Conservation (phyloP, 2,888 invertebrate species). For the Diloba caeruleocephala region DNA sequence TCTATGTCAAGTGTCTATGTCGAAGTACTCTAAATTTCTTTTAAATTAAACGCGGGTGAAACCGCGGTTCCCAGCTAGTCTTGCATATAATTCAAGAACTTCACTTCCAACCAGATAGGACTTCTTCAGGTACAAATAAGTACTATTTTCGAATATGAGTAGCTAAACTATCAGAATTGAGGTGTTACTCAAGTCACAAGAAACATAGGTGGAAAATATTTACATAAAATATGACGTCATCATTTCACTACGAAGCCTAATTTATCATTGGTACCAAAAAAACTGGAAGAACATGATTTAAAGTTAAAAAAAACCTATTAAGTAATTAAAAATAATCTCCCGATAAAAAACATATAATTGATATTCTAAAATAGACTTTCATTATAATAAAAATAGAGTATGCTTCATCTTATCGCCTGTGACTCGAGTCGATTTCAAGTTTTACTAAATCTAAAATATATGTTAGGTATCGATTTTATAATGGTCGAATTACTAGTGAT, state of each 20-base stretch:
- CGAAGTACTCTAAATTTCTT: too few relatives aligned
- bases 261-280: conserved; percentile 27
- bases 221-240: conserved; percentile 37
- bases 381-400: conserved; percentile 5
- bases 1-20: too few relatives aligned
- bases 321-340: not conserved
- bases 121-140: not conserved
- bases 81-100: too few relatives aligned
- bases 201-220: conserved; percentile 43
- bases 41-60: too few relatives aligned
- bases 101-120: not conserved
- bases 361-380: conserved; percentile 6
- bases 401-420: conserved; percentile 22
- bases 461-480: conserved; percentile 20
- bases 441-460: conserved; percentile 40
- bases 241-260: conserved; percentile 32
- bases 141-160: conserved; percentile 20
- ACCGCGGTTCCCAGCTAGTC: too few relatives aligned
- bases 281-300: conserved; percentile 47
- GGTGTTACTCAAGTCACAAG: conserved; percentile 51
- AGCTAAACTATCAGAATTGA: conserved; percentile 26
- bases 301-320: conserved; percentile 12
- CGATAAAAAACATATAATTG: not conserved
- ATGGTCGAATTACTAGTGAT: conserved; percentile 34
- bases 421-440: conserved; percentile 47